These are phyloP conservation scores for Nasonia giraulti DNA, from an alignment of 1,140 invertebrate genomes.

Conservation along the genomic window DNA sequence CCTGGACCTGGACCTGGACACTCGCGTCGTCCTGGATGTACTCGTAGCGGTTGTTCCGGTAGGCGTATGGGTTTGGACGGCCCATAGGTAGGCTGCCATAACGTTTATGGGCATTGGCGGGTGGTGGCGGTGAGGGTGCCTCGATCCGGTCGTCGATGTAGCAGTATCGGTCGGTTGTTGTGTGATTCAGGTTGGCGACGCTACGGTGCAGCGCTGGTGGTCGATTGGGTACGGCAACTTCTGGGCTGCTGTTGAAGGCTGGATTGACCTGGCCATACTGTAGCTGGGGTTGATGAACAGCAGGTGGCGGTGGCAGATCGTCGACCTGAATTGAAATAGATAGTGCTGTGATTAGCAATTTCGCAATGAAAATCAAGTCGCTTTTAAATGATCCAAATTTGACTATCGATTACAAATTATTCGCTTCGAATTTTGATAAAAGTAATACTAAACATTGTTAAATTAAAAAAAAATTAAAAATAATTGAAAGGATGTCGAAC, in stretches of 20 bases:
- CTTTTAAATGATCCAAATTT: no score
- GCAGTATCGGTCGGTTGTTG: constrained; percentile 61
- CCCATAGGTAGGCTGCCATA: constrained; percentile 64
- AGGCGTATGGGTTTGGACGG: constrained; percentile 55
- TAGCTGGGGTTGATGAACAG: constrained; percentile 53
- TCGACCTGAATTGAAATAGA: constrained; percentile 53
- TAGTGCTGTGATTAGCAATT: not conserved
- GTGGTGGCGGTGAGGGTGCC: not conserved
- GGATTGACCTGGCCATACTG: constrained; percentile 66
- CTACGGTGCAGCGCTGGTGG: constrained; percentile 1
- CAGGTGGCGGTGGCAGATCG: constrained; percentile 65
- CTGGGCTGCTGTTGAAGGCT: constrained; percentile 61
- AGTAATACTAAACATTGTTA: no score
- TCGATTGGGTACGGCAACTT: constrained; percentile 45
- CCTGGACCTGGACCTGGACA: not conserved
- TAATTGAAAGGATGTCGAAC: no score
- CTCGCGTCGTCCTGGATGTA: constrained; percentile 62
- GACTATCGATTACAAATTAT: no score
- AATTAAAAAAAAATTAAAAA: no score
- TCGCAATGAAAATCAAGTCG: no score
- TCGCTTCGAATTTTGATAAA: no score
- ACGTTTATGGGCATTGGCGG: constrained; percentile 35
- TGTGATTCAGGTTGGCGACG: constrained; percentile 7
- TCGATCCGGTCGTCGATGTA: constrained; percentile 60
- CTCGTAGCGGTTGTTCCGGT: constrained; percentile 64